A percentile compares a stretch with the other conserved stretches of the same genome.
These are phyloP conservation scores for Dipodomys ordii DNA, from an alignment of 2,113 vertebrate species.

Conservation along the genomic window DNA sequence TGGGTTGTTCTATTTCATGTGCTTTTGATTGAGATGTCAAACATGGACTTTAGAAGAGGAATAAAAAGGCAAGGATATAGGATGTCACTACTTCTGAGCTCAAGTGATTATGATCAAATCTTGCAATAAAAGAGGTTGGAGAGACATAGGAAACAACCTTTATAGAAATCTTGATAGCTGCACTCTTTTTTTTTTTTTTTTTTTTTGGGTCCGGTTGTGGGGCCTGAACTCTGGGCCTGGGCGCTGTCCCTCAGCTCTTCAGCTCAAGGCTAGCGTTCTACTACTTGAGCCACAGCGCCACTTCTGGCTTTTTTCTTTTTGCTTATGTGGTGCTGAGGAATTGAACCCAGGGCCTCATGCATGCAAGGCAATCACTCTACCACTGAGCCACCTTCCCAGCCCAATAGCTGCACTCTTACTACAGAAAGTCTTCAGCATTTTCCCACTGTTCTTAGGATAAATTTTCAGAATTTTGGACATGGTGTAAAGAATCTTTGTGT, in stretches of 20 bases:
- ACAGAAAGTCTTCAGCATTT: slow-evolving; percentile 29
- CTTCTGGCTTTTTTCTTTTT: too few species aligned
- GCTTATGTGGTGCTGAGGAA: too few species aligned
- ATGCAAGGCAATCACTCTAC: too few species aligned
- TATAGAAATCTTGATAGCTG: background rate
- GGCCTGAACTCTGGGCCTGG: too few species aligned
- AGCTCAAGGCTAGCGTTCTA: too few species aligned
- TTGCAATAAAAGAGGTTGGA: background rate
- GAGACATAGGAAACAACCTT: background rate
- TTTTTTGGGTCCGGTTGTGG: too few species aligned
- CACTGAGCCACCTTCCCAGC: too few species aligned
- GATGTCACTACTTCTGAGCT: background rate
- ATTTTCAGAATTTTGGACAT: slow-evolving; percentile 13
- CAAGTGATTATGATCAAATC: background rate
- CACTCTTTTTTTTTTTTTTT: too few species aligned
- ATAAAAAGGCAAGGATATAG: background rate
- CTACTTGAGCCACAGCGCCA: too few species aligned
- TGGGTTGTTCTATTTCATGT: background rate
- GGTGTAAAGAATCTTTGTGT: background rate
- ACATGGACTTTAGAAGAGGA: background rate
- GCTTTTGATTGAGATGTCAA: background rate
- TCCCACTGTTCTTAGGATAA: slow-evolving; percentile 2
- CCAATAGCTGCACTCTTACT: background rate
- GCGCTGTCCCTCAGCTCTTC: too few species aligned
- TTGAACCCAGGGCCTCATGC: too few species aligned